Base-by-base conservation (phyloP, 2,797 vertebrate species). In the Lepidocolaptes lacrymiger region DNA sequence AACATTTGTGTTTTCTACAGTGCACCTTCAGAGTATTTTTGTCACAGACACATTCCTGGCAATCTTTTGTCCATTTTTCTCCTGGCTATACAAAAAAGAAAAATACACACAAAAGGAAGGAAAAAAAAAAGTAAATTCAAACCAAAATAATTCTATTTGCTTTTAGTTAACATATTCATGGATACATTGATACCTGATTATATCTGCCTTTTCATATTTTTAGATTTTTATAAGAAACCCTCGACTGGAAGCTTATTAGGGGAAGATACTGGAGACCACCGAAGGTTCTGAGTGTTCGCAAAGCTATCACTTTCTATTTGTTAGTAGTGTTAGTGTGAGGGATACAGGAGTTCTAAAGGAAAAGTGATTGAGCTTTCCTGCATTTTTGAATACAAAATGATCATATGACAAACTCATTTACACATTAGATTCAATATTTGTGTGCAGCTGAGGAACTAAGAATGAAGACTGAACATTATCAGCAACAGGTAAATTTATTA, bases 21-120 rank as follows among this genome's bases (percentile, higher is more conserved):
- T 13, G 96, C 88, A 99, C 95, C 7, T 94, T 54, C 80, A 97
- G 97, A 3, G 98, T 98, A 43, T 85, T 7, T 34, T 95, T 92
- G 6, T 98, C 92, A 79, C 99, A 99, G 66, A 98, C 84, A 93
- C 99, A 99, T 54, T 98, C 96, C 95, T 98, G 98, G 81, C 99
- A 99, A 78, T 98, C 97, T 94, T 95, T 96, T 63, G 95, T 96
- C 97, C 99, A 98, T 5, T 22, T 95, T 96, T 98, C 98, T 94
- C 98, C 98, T 86, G 93, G 92, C 97, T 97, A 55, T 68, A 59
- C 26, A 34, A 58, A 74, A 81, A 68, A 66, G 2, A 44, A 63
- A 88, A 71, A 32, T 7, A 73, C 6, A 12, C 15, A 11, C 17
- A 63, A 66, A 37, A 7, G 7, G 48, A 67, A 56, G 12, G 28